These are phyloP conservation scores for Oxystoma pomonae DNA, from an alignment of 2,888 invertebrate genomes.

Conservation along the genomic window DNA sequence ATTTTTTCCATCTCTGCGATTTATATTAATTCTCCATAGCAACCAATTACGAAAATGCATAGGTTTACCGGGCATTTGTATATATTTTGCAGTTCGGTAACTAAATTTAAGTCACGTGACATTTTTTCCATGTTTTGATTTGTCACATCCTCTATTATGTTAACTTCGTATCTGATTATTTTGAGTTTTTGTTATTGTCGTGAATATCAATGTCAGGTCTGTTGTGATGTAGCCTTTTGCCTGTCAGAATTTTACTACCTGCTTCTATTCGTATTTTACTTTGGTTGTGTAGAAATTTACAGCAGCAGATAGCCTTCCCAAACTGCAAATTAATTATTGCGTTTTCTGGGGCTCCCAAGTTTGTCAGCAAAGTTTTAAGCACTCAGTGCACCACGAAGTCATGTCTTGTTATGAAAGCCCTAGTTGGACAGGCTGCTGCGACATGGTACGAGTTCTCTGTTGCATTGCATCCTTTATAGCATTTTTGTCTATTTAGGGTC, in stretches of 20 bases:
- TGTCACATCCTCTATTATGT: conserved; percentile 10
- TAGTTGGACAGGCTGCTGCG: conserved; percentile 17
- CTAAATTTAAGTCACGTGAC: conserved; percentile 6
- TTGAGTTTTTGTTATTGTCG: conserved; percentile 15
- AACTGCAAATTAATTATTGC: conserved; percentile 11
- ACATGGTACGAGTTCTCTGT: conserved; percentile 28
- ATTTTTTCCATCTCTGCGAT: conserved; percentile 6
- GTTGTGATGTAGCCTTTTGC: conserved; percentile 1
- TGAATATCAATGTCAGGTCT: conserved; percentile 9
- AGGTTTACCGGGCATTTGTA: conserved; percentile 11
- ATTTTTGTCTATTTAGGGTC: conserved; percentile 10
- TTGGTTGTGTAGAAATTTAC: neutral
- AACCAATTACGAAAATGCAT: conserved; percentile 8
- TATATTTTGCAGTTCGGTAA: conserved; percentile 9
- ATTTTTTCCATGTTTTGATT: neutral
- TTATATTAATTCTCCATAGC: conserved; percentile 9
- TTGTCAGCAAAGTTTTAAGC: conserved; percentile 13
- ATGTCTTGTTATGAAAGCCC: conserved; percentile 24
- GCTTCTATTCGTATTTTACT: conserved; percentile 4
- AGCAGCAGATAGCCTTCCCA: conserved; percentile 7
- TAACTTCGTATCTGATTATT: conserved; percentile 9
- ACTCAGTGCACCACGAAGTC: conserved; percentile 27
- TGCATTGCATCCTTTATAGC: conserved; percentile 18
- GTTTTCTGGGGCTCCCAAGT: conserved; percentile 14
- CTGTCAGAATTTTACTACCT: conserved; percentile 16